Base-by-base conservation (phyloP, 2,797 vertebrate genomes). In the Rhincodon typus region DNA sequence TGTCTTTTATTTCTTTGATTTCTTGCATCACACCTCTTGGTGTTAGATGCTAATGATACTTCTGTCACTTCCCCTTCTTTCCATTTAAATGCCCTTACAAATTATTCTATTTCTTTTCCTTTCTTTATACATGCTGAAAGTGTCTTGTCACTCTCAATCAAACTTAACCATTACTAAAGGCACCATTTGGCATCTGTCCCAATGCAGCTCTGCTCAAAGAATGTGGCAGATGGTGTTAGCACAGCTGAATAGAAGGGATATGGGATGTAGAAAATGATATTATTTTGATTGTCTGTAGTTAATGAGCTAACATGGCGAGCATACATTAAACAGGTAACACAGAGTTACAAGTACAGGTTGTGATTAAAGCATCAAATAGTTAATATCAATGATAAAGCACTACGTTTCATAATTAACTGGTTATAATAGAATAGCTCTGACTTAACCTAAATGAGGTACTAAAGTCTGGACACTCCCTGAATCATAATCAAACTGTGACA, bases 241-340 rank as follows among this genome's bases (percentile, higher is more conserved):
- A 77, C 94, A 95, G 94, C 70, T 77, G 94, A 95, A 34, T 74
- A 21, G 70, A 74, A 72, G 38, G 70, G 94, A 34, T 95, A 95
- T 95, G 70, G 70, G 46, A 77, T 53, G 70, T 77, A 95, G 27
- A 70, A 94, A 94, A 74, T 94, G 67, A 72, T 77, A 95, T 95
- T 95, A 93, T 77, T 94, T 95, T 95, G 69, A 77, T 77, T 4
- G 6, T 77, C 70, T 50, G 94, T 42, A 74, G 27, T 77, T 95
- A 95, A 95, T 77, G 94, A 95, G 70, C 70, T 19, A 77, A 95
- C 42, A 77, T 46, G 53, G 25, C 94, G 30, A 77, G 70, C 1
- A 72, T 53, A 95, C 42, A 95, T 77, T 74, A 12, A 74, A 67
- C 90, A 67, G 62, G 10, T 42, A 93, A 93, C 62, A n/a, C 57